Percentiles rank a stretch among this genome's conserved stretches.
Evolutionary conservation across 2,113 vertebrate genomes (phyloP).

Genomic region (Lepus americanus): DNA sequence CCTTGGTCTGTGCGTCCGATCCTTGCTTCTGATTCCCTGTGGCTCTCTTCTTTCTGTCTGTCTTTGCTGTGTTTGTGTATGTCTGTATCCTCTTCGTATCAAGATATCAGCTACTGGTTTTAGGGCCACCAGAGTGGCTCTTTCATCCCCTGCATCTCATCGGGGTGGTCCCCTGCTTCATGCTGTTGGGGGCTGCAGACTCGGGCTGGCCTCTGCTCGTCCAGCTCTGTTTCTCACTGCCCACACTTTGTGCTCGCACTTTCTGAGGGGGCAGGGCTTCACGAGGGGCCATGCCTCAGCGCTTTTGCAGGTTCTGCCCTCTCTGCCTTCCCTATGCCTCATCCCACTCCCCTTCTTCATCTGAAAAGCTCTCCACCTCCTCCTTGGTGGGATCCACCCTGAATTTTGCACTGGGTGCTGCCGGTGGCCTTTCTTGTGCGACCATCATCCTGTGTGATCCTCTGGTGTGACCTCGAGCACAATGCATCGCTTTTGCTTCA

Average conservation of each 20-base stretch:
- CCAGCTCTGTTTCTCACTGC: background rate
- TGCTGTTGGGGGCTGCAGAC: background rate
- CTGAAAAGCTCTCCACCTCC: background rate
- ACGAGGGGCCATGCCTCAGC: too few species aligned
- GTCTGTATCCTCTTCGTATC: background rate
- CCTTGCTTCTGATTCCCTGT: background rate
- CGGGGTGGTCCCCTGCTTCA: background rate
- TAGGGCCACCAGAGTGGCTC: background rate
- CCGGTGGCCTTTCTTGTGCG: background rate
- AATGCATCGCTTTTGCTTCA: background rate
- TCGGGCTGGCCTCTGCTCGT: background rate
- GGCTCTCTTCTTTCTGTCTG: background rate
- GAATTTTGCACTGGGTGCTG: background rate
- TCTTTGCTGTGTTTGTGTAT: background rate
- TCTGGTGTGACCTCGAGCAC: too few species aligned
- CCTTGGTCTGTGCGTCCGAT: background rate
- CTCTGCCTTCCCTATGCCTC: background rate
- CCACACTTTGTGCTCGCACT: background rate
- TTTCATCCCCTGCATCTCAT: rapidly evolving
- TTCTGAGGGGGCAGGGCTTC: background rate
- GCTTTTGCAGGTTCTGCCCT: background rate
- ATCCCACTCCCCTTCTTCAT: background rate
- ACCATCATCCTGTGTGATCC: background rate
- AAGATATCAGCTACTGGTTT: background rate
- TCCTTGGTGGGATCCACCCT: background rate